Base-by-base conservation (phyloP, 2,797 vertebrate species). In the Crenuchus spilurus region DNA sequence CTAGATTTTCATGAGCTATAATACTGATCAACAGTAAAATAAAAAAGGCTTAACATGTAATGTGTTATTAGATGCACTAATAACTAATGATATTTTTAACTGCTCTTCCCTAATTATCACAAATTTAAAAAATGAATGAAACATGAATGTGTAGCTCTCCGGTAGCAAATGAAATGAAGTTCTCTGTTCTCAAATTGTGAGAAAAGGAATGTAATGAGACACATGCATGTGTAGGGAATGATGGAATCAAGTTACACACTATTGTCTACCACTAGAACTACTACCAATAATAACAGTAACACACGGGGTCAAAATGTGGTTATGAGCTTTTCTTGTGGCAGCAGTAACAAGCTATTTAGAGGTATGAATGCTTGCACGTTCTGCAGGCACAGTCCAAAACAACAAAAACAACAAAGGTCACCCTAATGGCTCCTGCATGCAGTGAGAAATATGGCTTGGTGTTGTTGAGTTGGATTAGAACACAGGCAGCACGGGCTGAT, bases 361-460 rank as follows among this genome's bases (percentile, higher is more conserved):
- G 9, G 57, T 3, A 51, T 37, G 20, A 14, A 28, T 18, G 14
- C 13, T 33, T 55, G 20, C 16, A 16, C 41, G 11, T 33, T 13
- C 28, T 54, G 67, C 44, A 28, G 20, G 63, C 6, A 31, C 3
- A 18, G 13, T 33, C 37, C 9, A 70, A 22, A 42, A 55, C n/a
- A 37, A 72, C 6, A 52, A 57, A 6, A 8, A 13, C 44, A 44
- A 7, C 14, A 55, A 2, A 33, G 22, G 16, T 28, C 26, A 7
- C 49, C 26, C 2, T 26, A 52, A 33, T 39, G 52, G 9, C 10
- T 14, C n/a, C 54, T 55, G 39, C 33, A 39, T 26, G 26, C 60
- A 55, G 8, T 20, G 0, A 55, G 18, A 73, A 60, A 72, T 28
- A 37, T 10, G 58, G 37, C 35, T 55, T 78, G 22, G n/a, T 57